These are phyloP conservation scores for Neofelis nebulosa DNA, from an alignment of 2,113 vertebrate genomes.

Conservation along the genomic window DNA sequence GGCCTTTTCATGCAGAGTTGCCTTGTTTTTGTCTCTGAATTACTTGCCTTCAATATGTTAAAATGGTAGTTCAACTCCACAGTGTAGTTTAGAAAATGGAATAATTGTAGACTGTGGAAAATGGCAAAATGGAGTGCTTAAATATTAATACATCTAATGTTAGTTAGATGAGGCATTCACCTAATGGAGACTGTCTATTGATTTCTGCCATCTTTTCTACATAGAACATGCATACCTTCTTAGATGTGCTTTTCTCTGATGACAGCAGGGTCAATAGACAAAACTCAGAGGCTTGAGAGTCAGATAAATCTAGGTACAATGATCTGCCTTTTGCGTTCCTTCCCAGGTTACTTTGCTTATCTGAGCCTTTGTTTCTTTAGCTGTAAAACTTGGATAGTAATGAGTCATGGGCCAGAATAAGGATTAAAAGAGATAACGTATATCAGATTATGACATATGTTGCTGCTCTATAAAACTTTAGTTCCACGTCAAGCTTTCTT, in stretches of 20 bases:
- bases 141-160: neutral
- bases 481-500: neutral
- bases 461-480: neutral
- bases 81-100: neutral
- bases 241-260: neutral
- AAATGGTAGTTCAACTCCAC: neutral
- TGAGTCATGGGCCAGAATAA: neutral
- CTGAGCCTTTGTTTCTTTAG: neutral
- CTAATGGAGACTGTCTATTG: neutral
- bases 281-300: neutral
- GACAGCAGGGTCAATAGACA: neutral
- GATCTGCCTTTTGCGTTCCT: neutral
- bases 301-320: neutral
- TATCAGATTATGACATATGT: neutral
- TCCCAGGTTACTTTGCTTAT: neutral
- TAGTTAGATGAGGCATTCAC: neutral
- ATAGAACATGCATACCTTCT: neutral
- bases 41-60: neutral
- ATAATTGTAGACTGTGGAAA: neutral
- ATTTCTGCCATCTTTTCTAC: neutral
- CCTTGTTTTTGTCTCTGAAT: neutral
- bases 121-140: neutral
- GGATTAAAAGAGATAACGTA: neutral
- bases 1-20: neutral
- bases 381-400: neutral